Conservation (phyloP, 2,797 vertebrate species). For the Harpagifer antarcticus region DNA sequence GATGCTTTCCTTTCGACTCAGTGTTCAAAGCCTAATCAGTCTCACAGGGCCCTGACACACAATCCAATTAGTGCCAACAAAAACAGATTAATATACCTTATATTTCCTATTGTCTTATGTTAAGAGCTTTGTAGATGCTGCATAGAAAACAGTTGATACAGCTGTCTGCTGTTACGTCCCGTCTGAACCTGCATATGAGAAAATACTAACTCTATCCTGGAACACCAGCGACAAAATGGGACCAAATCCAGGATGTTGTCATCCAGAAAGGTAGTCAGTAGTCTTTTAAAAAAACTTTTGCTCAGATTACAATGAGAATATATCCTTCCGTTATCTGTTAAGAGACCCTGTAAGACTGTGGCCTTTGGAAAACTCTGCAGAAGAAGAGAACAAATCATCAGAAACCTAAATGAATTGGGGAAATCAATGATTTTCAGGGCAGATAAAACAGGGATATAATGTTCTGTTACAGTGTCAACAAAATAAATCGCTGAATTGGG, state of each 20-base stretch:
- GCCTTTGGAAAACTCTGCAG: not conserved
- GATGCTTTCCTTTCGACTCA: not conserved
- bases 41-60: not conserved
- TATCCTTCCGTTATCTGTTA: slow-evolving; percentile 3
- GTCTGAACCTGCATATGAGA: not conserved
- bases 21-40: not conserved
- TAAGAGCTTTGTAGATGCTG: not conserved
- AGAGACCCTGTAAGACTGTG: not conserved
- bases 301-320: slow-evolving; percentile 23
- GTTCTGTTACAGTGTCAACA: not conserved
- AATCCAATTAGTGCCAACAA: not conserved
- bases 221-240: not conserved
- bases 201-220: not conserved
- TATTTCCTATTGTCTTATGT: not conserved
- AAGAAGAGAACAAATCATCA: slow-evolving; percentile 6
- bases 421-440: not conserved
- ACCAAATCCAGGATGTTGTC: not conserved
- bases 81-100: slow-evolving; percentile 2
- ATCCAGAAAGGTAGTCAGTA: not conserved
- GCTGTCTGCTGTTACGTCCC: slow-evolving; percentile 4
- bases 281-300: slow-evolving; percentile 2
- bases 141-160: not conserved
- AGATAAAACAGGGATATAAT: not conserved
- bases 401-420: not conserved
- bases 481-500: slow-evolving; percentile 19